Conservation (phyloP, 2,888 invertebrate species). For the Peribatodes rhomboidaria region DNA sequence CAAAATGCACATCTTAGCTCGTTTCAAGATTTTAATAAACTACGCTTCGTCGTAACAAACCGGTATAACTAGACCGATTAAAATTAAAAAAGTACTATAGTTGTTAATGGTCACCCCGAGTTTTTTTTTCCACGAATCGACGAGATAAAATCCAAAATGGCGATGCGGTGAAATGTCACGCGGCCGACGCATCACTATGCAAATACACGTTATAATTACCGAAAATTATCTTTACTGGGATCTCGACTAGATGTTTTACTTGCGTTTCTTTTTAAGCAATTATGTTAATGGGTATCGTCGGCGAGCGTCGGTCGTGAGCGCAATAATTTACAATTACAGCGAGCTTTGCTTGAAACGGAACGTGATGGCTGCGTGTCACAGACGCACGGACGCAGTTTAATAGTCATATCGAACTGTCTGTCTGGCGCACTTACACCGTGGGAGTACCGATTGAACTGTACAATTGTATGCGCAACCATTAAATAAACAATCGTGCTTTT, state of each 20-base stretch:
- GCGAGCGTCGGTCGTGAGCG: conserved; percentile 45
- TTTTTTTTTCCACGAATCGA: conserved; percentile 58
- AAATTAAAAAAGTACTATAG: conserved; percentile 58
- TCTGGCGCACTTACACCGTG: conserved; percentile 7
- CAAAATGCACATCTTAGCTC: conserved; percentile 57
- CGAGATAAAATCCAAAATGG: conserved; percentile 73
- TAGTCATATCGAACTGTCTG: conserved; percentile 20
- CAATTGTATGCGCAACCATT: neutral
- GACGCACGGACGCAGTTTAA: conserved; percentile 13
- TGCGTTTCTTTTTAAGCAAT: conserved; percentile 81
- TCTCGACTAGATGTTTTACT: conserved; percentile 74
- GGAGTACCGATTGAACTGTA: conserved; percentile 4
- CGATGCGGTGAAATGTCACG: conserved; percentile 68
- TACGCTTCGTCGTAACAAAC: conserved; percentile 53
- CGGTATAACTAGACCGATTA: conserved; percentile 64
- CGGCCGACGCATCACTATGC: conserved; percentile 71
- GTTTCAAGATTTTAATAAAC: conserved; percentile 52
- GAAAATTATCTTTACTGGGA: conserved; percentile 75
- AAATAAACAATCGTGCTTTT: neutral
- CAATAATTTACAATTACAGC: conserved; percentile 79
- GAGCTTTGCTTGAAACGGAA: conserved; percentile 56
- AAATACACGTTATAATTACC: conserved; percentile 77
- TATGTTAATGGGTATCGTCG: conserved; percentile 72
- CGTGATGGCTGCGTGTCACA: conserved; percentile 57
- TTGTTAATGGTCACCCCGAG: conserved; percentile 60